Base-by-base conservation (phyloP, 2,888 invertebrate species). In the Coelinius sp. region DNA sequence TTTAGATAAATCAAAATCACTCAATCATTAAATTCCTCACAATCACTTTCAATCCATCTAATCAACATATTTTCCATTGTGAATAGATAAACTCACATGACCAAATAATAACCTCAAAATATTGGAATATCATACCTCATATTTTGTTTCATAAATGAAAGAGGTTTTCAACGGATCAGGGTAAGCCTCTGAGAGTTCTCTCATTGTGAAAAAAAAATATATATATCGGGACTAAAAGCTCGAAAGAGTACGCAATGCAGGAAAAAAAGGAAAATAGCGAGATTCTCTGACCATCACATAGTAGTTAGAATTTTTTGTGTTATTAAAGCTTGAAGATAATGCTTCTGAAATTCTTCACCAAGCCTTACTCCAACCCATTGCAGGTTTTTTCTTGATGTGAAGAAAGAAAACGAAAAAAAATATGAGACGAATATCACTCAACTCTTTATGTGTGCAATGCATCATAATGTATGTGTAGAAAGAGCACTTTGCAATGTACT, bases 251-350 rank as follows among this genome's bases (percentile, higher is more conserved):
- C 25, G 10, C 24, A 25, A 14, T 12, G 14, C 12, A n/a, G 31
- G 14, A 31, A 17, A 59, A 17, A 8, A 59, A 31, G 12, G 7
- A 17, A 35, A 31, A 53, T 27, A 53, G n/a, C 24, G 25, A 59
- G 59, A 59, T 31, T 31, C n/a, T 59, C 35, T 59, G 59, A 59
- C 59, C 59, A 59, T 35, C 59, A 59, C 59, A n/a, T 14, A 31
- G 17, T 59, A 59, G 27, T 35, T 35, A 49, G 25, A 56, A 59
- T 17, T 59, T 31, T 56, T 59, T 35, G 25, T 53, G 24, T 25
- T 27, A 53, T 27, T 59, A 59, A 59, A 59, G 59, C 59, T 35
- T 17, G 31, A 35, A 35, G 59, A 59, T 59, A 59, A 59, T 59
- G 59, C 59, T 59, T 59, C 31, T 20, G 31, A 59, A 27, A 59